Percentiles rank a stretch among this genome's conserved stretches.
Evolutionary conservation across 2,888 invertebrate species (phyloP).

Genomic region (Heliothis peltigera): DNA sequence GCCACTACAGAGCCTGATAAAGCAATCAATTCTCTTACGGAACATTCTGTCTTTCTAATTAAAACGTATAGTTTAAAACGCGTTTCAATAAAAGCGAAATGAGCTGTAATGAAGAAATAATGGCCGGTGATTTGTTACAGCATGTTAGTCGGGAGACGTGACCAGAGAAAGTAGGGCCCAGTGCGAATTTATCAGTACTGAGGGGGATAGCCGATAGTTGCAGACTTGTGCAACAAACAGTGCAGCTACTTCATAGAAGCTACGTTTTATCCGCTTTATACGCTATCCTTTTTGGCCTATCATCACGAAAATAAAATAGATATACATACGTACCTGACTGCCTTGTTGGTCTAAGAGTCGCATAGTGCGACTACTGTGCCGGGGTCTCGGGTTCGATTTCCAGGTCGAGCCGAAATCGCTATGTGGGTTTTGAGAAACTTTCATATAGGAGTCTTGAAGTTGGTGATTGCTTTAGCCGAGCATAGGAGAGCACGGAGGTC

Average conservation of each 20-base stretch:
- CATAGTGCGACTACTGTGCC: no score
- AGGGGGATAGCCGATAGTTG: constrained; percentile 61
- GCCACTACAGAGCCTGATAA: constrained; percentile 19
- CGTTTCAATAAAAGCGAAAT: constrained; percentile 54
- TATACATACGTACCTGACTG: no score
- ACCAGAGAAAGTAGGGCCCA: constrained; percentile 79
- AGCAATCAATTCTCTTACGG: constrained; percentile 14
- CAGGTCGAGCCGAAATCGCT: no score
- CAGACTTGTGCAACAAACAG: constrained; percentile 34
- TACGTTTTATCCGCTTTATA: constrained; percentile 1
- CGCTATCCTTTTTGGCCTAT: not conserved
- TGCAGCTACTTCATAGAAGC: constrained; percentile 2
- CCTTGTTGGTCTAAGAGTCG: no score
- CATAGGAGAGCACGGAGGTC: no score
- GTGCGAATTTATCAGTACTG: constrained; percentile 74
- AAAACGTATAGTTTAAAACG: constrained; percentile 44
- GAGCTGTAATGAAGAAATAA: constrained; percentile 53
- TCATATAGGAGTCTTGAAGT: no score
- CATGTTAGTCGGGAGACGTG: constrained; percentile 67
- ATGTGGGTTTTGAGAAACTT: no score
- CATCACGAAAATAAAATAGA: no score
- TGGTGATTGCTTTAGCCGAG: no score
- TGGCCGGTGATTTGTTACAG: constrained; percentile 62
- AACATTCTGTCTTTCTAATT: constrained; percentile 38
- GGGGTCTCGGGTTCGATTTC: no score